Evolutionary conservation across 2,888 invertebrate species (phyloP).

Genomic region (Beris chalybata): DNA sequence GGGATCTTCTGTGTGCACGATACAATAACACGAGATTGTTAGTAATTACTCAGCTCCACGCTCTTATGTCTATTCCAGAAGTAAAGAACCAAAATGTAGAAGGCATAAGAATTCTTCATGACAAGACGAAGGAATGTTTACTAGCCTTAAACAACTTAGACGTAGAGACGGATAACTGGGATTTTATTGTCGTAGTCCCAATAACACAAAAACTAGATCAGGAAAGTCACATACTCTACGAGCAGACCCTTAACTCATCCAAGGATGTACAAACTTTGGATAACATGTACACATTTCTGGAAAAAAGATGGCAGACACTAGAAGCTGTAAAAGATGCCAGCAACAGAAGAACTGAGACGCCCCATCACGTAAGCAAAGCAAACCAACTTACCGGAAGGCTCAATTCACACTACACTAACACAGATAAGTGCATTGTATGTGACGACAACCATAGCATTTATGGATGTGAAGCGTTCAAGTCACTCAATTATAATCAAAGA

Average conservation of each 20-base stretch:
- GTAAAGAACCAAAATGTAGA: no score
- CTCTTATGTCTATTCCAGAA: neutral
- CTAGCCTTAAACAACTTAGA: conserved; percentile 4
- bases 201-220: neutral
- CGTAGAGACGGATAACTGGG: conserved; percentile 10
- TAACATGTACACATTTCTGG: neutral
- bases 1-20: no score
- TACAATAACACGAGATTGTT: neutral
- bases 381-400: no score
- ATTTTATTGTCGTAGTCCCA: neutral
- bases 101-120: neutral
- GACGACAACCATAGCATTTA: no score
- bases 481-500: no score
- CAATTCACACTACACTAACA: no score
- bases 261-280: neutral
- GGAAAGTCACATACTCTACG: conserved; percentile 5
- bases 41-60: neutral
- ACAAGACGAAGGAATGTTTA: conserved; percentile 1
- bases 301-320: neutral
- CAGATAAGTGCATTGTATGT: no score
- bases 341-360: no score
- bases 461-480: no score
- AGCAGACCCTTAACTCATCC: neutral
- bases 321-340: neutral
- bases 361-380: no score